These are phyloP conservation scores for Enteromius fasciolatus DNA, from an alignment of 2,797 vertebrate genomes.

Conservation along the genomic window DNA sequence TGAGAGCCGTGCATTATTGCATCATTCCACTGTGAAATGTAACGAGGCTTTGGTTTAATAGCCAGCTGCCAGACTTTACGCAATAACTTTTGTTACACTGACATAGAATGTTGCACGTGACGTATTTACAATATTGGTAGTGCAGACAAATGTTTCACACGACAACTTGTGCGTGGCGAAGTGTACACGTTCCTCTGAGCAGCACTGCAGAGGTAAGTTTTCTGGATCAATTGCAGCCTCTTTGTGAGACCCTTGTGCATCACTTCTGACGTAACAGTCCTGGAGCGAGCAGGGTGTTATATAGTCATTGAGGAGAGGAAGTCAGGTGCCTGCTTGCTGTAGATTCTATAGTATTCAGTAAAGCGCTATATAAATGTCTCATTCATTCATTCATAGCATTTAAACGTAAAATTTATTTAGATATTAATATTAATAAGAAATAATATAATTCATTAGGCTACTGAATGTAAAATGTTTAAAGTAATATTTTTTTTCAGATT, in stretches of 20 bases:
- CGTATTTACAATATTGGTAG: neutral
- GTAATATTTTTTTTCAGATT: neutral
- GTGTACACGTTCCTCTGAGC: neutral
- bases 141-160: neutral
- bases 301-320: conserved; percentile 15
- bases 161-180: conserved; percentile 11
- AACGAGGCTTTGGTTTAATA: neutral
- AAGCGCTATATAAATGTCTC: no score
- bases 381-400: neutral
- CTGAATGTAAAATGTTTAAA: neutral
- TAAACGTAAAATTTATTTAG: neutral
- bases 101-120: neutral
- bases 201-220: conserved; percentile 46
- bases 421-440: neutral
- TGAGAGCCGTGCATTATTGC: conserved; percentile 38
- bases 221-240: conserved; percentile 30
- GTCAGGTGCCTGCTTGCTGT: neutral
- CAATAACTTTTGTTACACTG: conserved; percentile 26
- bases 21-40: conserved; percentile 28
- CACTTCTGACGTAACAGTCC: conserved; percentile 49
- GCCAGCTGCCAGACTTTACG: neutral
- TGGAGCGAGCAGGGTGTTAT: neutral
- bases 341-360: neutral
- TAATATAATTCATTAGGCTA: neutral
- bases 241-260: conserved; percentile 41